Percentiles rank a stretch among this genome's conserved stretches.
These are phyloP conservation scores for Pyrrhia umbra DNA, from an alignment of 2,888 invertebrate genomes.

Conservation along the genomic window DNA sequence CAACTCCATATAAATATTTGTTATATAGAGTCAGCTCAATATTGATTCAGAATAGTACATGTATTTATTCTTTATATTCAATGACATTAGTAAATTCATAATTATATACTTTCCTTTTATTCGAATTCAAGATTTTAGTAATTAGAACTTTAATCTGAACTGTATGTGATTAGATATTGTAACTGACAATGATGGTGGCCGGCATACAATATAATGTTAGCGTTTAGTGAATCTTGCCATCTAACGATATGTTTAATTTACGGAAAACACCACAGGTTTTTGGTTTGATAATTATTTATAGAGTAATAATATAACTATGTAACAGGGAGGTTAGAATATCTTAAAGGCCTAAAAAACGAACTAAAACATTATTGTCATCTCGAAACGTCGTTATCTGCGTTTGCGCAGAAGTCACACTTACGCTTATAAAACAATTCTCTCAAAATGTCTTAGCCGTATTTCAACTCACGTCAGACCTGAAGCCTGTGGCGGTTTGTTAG, in stretches of 20 bases:
- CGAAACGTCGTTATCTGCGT: no score
- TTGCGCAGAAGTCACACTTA: no score
- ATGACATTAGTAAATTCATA: slow-evolving; percentile 51
- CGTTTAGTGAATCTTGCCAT: slow-evolving; percentile 89
- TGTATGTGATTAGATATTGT: slow-evolving; percentile 56
- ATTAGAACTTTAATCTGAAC: slow-evolving; percentile 51
- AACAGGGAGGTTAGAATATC: not conserved
- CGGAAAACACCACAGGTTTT: slow-evolving; percentile 73
- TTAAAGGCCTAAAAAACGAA: not conserved
- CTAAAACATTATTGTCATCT: no score
- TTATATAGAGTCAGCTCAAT: slow-evolving; percentile 42
- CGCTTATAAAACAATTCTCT: no score
- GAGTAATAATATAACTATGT: slow-evolving; percentile 13
- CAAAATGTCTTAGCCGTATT: no score
- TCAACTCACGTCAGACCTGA: slow-evolving; percentile 59
- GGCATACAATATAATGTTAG: slow-evolving; percentile 83
- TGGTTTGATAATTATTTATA: slow-evolving; percentile 44
- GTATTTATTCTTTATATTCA: slow-evolving; percentile 44
- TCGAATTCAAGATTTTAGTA: slow-evolving; percentile 31
- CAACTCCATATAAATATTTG: slow-evolving; percentile 45
- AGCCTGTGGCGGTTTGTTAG: slow-evolving; percentile 74
- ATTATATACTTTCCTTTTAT: slow-evolving; percentile 46
- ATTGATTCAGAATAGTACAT: slow-evolving; percentile 34
- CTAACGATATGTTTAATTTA: slow-evolving; percentile 80
- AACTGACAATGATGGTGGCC: slow-evolving; percentile 48